Base-by-base conservation (phyloP, 2,888 invertebrate genomes). In the Mythimna ferrago region DNA sequence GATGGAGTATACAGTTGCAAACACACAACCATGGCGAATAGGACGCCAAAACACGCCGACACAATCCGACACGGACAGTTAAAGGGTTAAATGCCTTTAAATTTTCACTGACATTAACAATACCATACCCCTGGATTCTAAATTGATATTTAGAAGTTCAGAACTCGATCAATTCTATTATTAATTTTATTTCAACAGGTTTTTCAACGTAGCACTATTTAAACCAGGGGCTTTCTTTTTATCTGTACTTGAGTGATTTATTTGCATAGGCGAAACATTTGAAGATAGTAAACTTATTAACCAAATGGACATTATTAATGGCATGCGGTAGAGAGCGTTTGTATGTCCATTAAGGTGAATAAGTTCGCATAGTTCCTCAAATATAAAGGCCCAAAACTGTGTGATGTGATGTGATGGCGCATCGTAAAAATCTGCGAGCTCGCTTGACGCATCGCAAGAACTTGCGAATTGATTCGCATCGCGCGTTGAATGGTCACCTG, bases 321-420 rank as follows among this genome's bases (percentile, higher is more conserved):
- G 54, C 35, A 44, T 64, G 0, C 1, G 64, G 6, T 77, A 77
- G 73, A 77, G 79, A 77, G 77, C 77, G 56, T 60, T 21, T 48
- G 35, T 54, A 51, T 64, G n/a, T 57, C 79, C 63, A 35, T 6
- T 9, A 1, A 35, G 51, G 38, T 48, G n/a, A 57, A 78, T 32
- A 66, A 32, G 53, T 38, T 38, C 14, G 41, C 21, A 48, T 44
- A 57, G 1, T 44, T 61, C 14, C 14, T 2, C 14, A 14, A 44
- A 48, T 38, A 9, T 38, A 2, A 32, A 9, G 38, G 9, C 38
- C 38, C 14, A 48, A 48, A 48, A 16, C 14, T 48, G 48, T 6
- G 32, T 32, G 32, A 32, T 32, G 32, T 32, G 19, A 16, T 48
- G 48, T 19, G 48, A 48, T 19, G 6, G 16, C 48, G 16, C 16